These are phyloP conservation scores for Diaperis boleti DNA, from an alignment of 2,888 invertebrate species.

Conservation along the genomic window DNA sequence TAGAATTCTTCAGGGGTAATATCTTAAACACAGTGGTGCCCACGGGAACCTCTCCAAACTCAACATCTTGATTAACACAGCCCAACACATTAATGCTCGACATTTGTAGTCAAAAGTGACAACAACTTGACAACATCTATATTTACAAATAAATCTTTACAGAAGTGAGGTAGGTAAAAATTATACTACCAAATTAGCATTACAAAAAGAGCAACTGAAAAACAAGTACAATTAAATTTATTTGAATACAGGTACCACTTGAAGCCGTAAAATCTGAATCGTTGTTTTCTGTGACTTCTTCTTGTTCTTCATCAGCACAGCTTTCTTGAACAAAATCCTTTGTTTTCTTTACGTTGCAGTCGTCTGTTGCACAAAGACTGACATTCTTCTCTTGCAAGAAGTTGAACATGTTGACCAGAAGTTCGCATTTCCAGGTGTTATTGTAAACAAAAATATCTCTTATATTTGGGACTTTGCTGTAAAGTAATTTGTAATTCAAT, in stretches of 20 bases:
- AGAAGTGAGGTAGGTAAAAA: slow-evolving; percentile 25
- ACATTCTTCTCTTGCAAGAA: slow-evolving; percentile 57
- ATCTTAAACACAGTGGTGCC: slow-evolving; percentile 10
- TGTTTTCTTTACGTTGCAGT: slow-evolving; percentile 53
- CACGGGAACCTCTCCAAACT: slow-evolving; percentile 28
- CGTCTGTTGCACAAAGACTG: slow-evolving; percentile 56
- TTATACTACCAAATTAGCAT: background rate
- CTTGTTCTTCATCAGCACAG: slow-evolving; percentile 44
- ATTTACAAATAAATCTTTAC: slow-evolving; percentile 34
- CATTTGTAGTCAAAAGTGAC: slow-evolving; percentile 2
- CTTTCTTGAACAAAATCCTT: slow-evolving; percentile 50
- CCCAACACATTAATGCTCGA: background rate
- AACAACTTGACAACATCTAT: slow-evolving; percentile 3
- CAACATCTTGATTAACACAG: slow-evolving; percentile 9
- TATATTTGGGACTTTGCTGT: slow-evolving; percentile 58
- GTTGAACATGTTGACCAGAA: slow-evolving; percentile 60
- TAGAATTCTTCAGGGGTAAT: slow-evolving; percentile 1
- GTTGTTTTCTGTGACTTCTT: slow-evolving; percentile 17
- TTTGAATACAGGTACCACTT: background rate
- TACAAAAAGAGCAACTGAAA: slow-evolving; percentile 15
- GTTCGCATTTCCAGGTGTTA: slow-evolving; percentile 62
- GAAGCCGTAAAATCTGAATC: slow-evolving; percentile 30
- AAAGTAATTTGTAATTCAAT: slow-evolving; percentile 58
- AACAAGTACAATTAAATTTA: slow-evolving; percentile 13
- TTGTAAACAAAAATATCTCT: slow-evolving; percentile 59